A percentile compares a stretch with the other conserved stretches of the same genome.
phyloP scores from a whole-genome alignment of 2,888 invertebrate species.

The Heliconius charithonia region DNA sequence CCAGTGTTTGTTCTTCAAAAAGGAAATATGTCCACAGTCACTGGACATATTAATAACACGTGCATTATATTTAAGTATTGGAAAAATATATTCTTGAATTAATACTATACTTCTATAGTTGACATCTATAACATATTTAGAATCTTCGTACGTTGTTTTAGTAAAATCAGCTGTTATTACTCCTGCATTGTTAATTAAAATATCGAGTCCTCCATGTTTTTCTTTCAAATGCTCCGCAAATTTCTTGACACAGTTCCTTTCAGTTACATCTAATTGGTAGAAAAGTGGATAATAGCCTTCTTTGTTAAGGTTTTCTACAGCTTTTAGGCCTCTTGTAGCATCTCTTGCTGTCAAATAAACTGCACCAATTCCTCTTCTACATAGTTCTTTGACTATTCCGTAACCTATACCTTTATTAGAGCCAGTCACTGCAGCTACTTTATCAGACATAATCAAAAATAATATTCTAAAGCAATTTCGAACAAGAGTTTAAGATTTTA shows the following conservation, averaged over 20 bases:
- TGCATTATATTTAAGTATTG: slow-evolving; percentile 52
- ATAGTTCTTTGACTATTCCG: slow-evolving; percentile 21
- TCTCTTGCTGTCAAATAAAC: slow-evolving; percentile 87
- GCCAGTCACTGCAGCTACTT: slow-evolving; percentile 14
- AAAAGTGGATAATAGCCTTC: slow-evolving; percentile 68
- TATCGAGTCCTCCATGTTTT: slow-evolving; percentile 55
- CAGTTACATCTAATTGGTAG: slow-evolving; percentile 54
- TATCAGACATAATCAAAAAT: not conserved
- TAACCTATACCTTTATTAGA: slow-evolving; percentile 24
- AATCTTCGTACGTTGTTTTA: slow-evolving; percentile 53
- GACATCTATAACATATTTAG: slow-evolving; percentile 50
- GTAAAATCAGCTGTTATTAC: slow-evolving; percentile 46
- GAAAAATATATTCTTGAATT: slow-evolving; percentile 52
- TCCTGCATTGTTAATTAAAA: slow-evolving; percentile 57
- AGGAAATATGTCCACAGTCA: slow-evolving; percentile 53
- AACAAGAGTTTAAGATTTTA: not conserved
- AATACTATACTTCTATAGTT: slow-evolving; percentile 54
- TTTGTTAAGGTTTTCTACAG: slow-evolving; percentile 79
- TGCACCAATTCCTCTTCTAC: slow-evolving; percentile 75
- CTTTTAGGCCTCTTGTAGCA: slow-evolving; percentile 76
- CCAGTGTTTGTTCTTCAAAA: slow-evolving; percentile 52
- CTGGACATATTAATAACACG: slow-evolving; percentile 54
- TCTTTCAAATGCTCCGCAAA: slow-evolving; percentile 52
- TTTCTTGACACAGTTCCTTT: slow-evolving; percentile 50
- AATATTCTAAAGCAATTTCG: not conserved